A percentile compares a stretch with the other conserved stretches of the same genome.
Conservation (phyloP, 1,140 invertebrate genomes). For the Temnothorax longispinosus region DNA sequence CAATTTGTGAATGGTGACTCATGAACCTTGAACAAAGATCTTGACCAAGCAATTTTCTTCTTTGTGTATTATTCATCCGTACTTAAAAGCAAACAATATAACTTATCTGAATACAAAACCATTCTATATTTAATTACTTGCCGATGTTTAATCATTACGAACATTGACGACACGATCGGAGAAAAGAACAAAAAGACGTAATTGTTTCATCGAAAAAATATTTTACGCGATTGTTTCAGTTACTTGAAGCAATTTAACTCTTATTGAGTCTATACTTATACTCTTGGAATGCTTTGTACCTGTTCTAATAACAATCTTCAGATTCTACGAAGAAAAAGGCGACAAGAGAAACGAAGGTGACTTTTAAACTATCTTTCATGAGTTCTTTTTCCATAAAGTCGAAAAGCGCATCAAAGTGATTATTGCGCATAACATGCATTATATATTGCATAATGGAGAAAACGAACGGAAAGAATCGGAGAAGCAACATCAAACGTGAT, state of each 20-base stretch:
- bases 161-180: background rate
- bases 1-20: conserved; percentile 13
- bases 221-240: conserved; percentile 25
- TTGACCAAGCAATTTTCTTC: conserved; percentile 9
- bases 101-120: background rate
- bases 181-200: background rate
- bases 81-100: background rate
- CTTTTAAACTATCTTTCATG: background rate
- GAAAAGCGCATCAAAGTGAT: background rate
- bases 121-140: conserved; percentile 19
- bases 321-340: background rate
- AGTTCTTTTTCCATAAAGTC: background rate
- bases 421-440: background rate
- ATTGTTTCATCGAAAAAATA: conserved; percentile 30
- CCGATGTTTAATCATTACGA: conserved; percentile 15
- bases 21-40: background rate
- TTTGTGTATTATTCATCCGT: conserved; percentile 30
- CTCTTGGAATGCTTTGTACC: background rate
- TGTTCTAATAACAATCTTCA: background rate
- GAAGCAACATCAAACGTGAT: background rate
- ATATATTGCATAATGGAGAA: conserved; percentile 45
- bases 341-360: background rate
- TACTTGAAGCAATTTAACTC: conserved; percentile 48
- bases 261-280: conserved; percentile 9
- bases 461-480: background rate